A percentile compares a stretch with the other conserved stretches of the same genome.
Conservation (phyloP, 2,888 invertebrate genomes). For the Vesta saturnalis region DNA sequence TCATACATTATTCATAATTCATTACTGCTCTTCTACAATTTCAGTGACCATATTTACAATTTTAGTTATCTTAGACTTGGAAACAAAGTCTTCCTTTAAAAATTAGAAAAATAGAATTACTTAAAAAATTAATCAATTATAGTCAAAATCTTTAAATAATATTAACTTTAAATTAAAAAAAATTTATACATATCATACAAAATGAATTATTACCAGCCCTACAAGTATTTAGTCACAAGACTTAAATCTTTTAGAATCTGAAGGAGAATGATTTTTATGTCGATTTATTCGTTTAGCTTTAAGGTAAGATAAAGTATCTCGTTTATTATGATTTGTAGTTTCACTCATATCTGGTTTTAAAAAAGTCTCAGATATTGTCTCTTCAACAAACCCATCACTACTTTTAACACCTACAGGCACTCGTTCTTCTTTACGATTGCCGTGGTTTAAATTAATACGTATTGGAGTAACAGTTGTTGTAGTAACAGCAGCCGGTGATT, state of each 20-base stretch:
- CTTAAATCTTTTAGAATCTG: constrained; percentile 51
- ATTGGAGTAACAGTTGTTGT: constrained; percentile 11
- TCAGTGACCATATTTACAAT: no score
- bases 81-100: no score
- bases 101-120: neutral
- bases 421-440: constrained; percentile 12
- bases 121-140: neutral
- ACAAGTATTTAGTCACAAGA: constrained; percentile 16
- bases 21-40: no score
- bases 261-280: constrained; percentile 53
- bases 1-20: no score
- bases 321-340: constrained; percentile 51
- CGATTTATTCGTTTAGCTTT: constrained; percentile 59
- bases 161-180: neutral
- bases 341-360: constrained; percentile 55
- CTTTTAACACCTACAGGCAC: constrained; percentile 43
- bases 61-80: no score
- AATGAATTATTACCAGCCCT: no score
- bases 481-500: neutral
- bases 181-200: constrained; percentile 4
- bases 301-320: constrained; percentile 58
- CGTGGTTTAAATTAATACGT: constrained; percentile 14
- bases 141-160: neutral
- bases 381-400: constrained; percentile 39
- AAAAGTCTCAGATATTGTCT: constrained; percentile 42